phyloP scores from a whole-genome alignment of 1,140 invertebrate species.

The Hypsibius dujardini region DNA sequence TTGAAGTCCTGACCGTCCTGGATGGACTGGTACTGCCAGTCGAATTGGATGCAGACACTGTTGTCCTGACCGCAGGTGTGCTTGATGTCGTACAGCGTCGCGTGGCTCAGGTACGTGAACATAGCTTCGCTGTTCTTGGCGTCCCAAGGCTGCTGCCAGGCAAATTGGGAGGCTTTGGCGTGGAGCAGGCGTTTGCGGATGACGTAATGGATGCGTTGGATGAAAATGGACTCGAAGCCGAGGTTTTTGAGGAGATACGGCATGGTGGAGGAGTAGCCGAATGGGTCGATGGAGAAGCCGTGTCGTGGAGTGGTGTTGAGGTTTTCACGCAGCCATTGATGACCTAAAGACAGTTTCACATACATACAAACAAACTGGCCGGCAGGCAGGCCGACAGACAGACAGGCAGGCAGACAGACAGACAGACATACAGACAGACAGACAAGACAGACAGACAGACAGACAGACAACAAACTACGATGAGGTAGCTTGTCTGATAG shows the following conservation, averaged over 20 bases:
- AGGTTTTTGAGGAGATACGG: constrained; percentile 57
- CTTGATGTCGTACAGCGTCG: constrained; percentile 84
- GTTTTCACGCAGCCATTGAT: constrained; percentile 66
- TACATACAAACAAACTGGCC: neutral
- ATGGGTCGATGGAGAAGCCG: constrained; percentile 74
- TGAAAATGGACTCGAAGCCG: constrained; percentile 40
- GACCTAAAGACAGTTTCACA: constrained; percentile 47
- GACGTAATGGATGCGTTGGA: constrained; percentile 36
- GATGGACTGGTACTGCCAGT: too few relatives aligned
- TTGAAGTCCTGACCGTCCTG: too few relatives aligned
- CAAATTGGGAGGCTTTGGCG: constrained; percentile 61
- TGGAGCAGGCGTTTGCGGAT: constrained; percentile 80
- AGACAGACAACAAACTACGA: too few relatives aligned
- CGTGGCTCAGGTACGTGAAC: constrained; percentile 54
- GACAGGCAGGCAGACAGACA: neutral
- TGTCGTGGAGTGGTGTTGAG: constrained; percentile 52
- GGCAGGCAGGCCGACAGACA: neutral
- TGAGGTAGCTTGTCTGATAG: too few relatives aligned
- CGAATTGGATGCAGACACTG: neutral
- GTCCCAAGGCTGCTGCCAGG: constrained; percentile 65
- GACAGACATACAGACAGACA: neutral
- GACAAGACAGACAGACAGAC: too few relatives aligned
- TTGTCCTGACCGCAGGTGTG: constrained; percentile 69
- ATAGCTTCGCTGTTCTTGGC: constrained; percentile 26
- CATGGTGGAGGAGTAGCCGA: constrained; percentile 67